Evolutionary conservation across 2,888 invertebrate species (phyloP), one percentile per base, ranked within the genome.

Genomic region (Parnassius orleans): DNA sequence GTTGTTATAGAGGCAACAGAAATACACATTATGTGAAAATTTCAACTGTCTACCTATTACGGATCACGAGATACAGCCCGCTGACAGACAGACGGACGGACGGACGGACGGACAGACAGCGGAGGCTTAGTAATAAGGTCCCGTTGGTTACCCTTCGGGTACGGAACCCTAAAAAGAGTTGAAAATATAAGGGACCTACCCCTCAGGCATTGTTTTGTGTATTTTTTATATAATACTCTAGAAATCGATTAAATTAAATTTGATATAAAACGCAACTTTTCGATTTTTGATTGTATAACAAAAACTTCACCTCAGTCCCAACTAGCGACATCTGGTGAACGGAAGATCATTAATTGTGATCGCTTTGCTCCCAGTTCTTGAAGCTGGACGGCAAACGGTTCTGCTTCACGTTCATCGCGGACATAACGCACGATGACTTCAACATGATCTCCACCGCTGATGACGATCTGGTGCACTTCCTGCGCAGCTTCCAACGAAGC

Each of bases 381-480:
- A 48, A 48, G 48, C 57, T 74, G 12, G 71, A 73, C 10, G 76
- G 76, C 42, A 78, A 96, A 0, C 95, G 96, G 75, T 98, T 97
- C 82, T 84, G 94, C 3, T 96, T 98, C 78, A 95, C 95, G 44
- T 97, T 98, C 83, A 96, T 97, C 77, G 95, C 95, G 0, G 96
- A 96, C 73, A 92, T 97, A 19, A 96, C 96, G 0, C 98, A 98
- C 73, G 95, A 97, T 73, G 95, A 96, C 63, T 95, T 95, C 72
- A 97, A 96, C 80, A 89, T 94, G 71, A 93, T 97, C 41, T 94
- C 95, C 3, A 93, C 93, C 0, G 95, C 95, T 0, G 97, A 97
- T 79, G 90, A 94, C 1, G 96, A 97, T 80, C 77, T 96, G 0
- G 78, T 91, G 9, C 77, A 90, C 2, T 95, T 95, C 92, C 76